Percentiles rank a stretch among this genome's conserved stretches.
Evolutionary conservation across 2,888 invertebrate genomes (phyloP).

Genomic region (Dendrolimus pini): DNA sequence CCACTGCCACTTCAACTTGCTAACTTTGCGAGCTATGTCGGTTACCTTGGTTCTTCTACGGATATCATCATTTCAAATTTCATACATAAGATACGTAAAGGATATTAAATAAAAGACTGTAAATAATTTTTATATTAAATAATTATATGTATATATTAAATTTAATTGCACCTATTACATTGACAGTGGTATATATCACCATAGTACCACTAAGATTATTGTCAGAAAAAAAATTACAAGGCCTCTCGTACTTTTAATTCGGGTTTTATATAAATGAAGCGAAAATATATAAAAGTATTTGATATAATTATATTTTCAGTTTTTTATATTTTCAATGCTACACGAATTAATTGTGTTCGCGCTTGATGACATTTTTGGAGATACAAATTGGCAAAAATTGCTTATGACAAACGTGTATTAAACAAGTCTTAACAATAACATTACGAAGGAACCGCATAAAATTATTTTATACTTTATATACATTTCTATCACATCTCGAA

Average conservation of each 20-base stretch:
- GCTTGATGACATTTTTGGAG: too few species aligned
- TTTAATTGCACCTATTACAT: conserved; percentile 70
- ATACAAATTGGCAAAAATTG: too few species aligned
- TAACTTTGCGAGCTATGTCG: too few species aligned
- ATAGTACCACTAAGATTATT: conserved; percentile 45
- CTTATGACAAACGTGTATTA: too few species aligned
- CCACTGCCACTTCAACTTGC: too few species aligned
- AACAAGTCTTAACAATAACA: too few species aligned
- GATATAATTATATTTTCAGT: background rate
- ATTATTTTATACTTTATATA: too few species aligned
- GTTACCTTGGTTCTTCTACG: too few species aligned
- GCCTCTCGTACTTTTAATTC: conserved; percentile 28
- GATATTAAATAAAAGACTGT: background rate
- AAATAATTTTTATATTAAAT: conserved; percentile 39
- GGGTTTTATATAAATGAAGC: background rate
- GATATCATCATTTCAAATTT: too few species aligned
- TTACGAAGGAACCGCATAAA: too few species aligned
- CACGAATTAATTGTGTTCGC: too few species aligned
- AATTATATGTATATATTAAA: conserved; percentile 63
- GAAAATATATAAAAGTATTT: conserved; percentile 4
- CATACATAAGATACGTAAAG: background rate
- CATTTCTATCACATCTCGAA: too few species aligned
- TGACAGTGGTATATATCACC: conserved; percentile 33
- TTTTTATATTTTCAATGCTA: background rate
- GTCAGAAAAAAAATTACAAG: conserved; percentile 43